Evolutionary conservation across 2,888 invertebrate species (phyloP), one percentile per base, ranked within the genome.

Genomic region (Exephanes ischioxanthus): DNA sequence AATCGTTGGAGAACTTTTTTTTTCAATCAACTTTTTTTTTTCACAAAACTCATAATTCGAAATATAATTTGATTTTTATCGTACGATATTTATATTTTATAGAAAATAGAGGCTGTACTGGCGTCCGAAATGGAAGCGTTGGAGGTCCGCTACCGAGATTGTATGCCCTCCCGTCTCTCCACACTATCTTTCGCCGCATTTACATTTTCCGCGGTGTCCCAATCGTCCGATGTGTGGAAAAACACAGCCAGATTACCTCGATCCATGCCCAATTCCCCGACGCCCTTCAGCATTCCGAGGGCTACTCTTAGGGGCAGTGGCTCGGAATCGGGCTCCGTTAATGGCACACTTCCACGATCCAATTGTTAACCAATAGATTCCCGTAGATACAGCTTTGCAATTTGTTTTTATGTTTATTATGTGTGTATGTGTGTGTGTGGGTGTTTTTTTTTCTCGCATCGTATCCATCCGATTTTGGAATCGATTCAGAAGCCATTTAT

Each of bases 71-170:
- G 16, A 63, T 63, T 63, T 63, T 33, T 63, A 33, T 30, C 63
- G 63, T 63, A 63, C 14, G 16, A 63, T n/a, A 63, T 90, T 86
- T 90, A 92, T 90, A 90, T 94, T 92, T 95, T 95, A 90, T 95
- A 95, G 95, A 95, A 94, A 94, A 91, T 95, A 93, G 95, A 95
- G 93, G 94, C 95, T 90, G 93, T 94, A 88, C 92, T 95, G 90
- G 93, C 94, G 89, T 92, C 91, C 88, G 94, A 95, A 91, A 93
- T 94, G 93, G 93, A 93, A 88, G 91, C 92, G 87, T 92, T 94
- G 91, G 92, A 93, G 88, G 91, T 93, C 88, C 94, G 94, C 90
- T 95, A 94, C 92, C 92, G 92, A 89, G 93, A 93, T 89, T 92
- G 90, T 91, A 91, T 94, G 86, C 92, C 94, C 80, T 90, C 92